Evolutionary conservation across 1,140 invertebrate genomes (phyloP), one percentile per base, ranked within the genome.

Genomic region (Elymnias hypermnestra): DNA sequence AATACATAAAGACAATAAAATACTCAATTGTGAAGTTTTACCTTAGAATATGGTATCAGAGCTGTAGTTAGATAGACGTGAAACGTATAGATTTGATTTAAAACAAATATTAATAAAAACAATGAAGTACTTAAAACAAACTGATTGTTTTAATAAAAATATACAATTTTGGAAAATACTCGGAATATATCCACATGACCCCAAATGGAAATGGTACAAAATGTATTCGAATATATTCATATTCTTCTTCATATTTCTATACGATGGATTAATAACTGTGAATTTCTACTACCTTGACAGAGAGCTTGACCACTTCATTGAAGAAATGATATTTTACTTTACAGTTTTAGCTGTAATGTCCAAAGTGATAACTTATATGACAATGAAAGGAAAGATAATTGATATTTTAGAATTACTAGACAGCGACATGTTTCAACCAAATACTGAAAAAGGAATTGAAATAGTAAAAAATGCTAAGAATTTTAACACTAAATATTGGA

Each of bases 271-370:
- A 13, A 37, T 33, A 3, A 60, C 67, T 2, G 41, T 75, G 37
- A 77, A 77, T 44, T 73, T 81, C 21, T 69, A 57, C 53, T 75
- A 54, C 36, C 22, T 77, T 6, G 60, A 62, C 3, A 55, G 39
- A 39, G 44, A 77, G 28, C 39, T 81, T 14, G 72, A 75, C 23
- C 10, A 58, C 19, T 58, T 72, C 40, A 61, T 73, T 1, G 72
- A 72, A 33, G 70, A 77, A 52, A 48, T 67, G 47, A 57, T 72
- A 50, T 71, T 77, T 57, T 73, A 67, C 46, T 72, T 75, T 8
- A 73, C 63, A 2, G 61, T 57, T 33, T 6, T 76, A 4, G 45
- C 61, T 5, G 53, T 64, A 10, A 35, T 53, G 9, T 66, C 67
- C 2, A 82, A 77, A 67, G 63, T 63, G 5, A 41, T 78, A 3